Evolutionary conservation across 92 coral and sea anemone species (phyloP).

Genomic region (Epizoanthus fatuus): DNA sequence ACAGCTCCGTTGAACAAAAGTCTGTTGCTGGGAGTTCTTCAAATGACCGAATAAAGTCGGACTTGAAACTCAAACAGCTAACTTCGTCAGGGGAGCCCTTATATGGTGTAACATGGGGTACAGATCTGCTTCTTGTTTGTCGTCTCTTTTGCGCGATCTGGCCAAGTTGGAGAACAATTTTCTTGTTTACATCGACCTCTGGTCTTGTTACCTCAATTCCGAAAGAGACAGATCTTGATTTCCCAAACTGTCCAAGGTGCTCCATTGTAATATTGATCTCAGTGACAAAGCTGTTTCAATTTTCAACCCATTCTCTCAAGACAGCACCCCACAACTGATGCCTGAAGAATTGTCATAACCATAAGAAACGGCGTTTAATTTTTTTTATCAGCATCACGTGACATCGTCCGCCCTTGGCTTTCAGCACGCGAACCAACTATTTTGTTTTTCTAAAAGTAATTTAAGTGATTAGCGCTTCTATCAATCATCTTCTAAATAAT

Average conservation of each 20-base stretch:
- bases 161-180: background rate
- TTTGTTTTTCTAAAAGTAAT: constrained; percentile 18
- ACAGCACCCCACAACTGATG: background rate
- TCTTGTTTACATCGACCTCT: constrained; percentile 5
- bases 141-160: constrained; percentile 3
- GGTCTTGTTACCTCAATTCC: background rate
- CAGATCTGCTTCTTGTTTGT: background rate
- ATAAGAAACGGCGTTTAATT: background rate
- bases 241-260: background rate
- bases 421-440: constrained; percentile 26
- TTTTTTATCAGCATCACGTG: background rate
- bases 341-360: background rate
- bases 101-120: background rate
- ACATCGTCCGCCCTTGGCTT: constrained; percentile 4
- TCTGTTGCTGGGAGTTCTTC: constrained; percentile 72
- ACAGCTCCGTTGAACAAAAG: constrained; percentile 69
- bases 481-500: background rate
- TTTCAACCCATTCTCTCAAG: background rate
- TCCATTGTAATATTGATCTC: background rate
- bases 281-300: background rate
- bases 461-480: background rate
- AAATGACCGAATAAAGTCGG: constrained; percentile 11
- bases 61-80: background rate
- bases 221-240: background rate
- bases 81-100: constrained; percentile 1